Evolutionary conservation across 2,113 vertebrate genomes (phyloP).

Genomic region (Dendrocopos noguchii): DNA sequence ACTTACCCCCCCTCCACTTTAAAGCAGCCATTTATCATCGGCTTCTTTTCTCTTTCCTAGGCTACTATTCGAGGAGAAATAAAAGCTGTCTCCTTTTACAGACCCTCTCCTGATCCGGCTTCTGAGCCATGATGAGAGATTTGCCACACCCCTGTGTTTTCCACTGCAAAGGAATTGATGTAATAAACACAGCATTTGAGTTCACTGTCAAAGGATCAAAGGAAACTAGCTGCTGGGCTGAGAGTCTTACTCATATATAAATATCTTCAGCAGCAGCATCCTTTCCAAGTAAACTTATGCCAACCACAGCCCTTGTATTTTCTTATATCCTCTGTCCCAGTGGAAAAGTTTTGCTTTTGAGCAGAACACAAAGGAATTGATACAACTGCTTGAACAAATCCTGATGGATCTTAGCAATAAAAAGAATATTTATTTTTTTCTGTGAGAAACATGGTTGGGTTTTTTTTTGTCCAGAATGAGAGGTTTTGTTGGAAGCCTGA

Average conservation of each 20-base stretch:
- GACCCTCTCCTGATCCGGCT: background rate
- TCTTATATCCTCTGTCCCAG: background rate
- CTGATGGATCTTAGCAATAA: slow-evolving; percentile 8
- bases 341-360: background rate
- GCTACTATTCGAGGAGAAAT: background rate
- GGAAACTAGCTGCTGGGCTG: background rate
- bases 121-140: background rate
- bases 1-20: accelerated
- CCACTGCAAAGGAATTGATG: background rate
- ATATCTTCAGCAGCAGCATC: background rate
- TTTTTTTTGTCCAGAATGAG: slow-evolving; percentile 17
- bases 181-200: slow-evolving; percentile 7
- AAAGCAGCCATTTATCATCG: background rate
- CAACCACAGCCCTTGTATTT: background rate
- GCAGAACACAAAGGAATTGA: background rate
- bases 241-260: background rate
- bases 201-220: slow-evolving; percentile 1
- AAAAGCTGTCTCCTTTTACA: background rate
- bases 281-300: slow-evolving; percentile 8
- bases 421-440: background rate
- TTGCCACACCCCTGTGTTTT: background rate
- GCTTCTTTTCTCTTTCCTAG: background rate
- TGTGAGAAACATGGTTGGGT: background rate
- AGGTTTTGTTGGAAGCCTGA: slow-evolving; percentile 14
- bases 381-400: slow-evolving; percentile 11